Base-by-base conservation (phyloP, 35 echinoderm and acorn worm genomes). In the Patiria miniata region DNA sequence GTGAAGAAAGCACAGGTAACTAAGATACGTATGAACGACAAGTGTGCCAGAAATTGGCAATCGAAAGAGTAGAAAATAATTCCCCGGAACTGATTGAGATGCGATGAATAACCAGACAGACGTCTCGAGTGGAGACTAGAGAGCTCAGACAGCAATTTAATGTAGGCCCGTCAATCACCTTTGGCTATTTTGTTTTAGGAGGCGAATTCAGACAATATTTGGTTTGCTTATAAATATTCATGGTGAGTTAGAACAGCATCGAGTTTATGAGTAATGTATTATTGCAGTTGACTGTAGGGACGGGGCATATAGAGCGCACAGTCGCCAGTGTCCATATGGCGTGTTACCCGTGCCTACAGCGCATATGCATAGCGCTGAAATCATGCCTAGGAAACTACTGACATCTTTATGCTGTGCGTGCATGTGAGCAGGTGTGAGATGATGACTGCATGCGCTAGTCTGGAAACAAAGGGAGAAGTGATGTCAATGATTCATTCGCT, bases 251-350 rank as follows among this genome's bases (percentile, higher is more conserved):
- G 34, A 30, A 73, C 65, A 23, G 65, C 21, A 73, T 34, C 14
- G 65, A 73, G 26, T 73, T 73, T 73, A 73, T 73, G 65, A 73
- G 65, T 73, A 73, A 73, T 30, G 65, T 73, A 30, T 73, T 73
- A 73, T 73, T 73, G 65, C 65, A 73, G 14, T 73, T 73, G 65
- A 73, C 65, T 14, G 21, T 73, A 34, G 2, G 26, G 14, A 30
- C n/a, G 18, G 58, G 18, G 26, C 26, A 73, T 12, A 26, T 9
- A 7, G 65, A 23, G 65, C 34, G 34, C 58, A 21, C 65, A 73
- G 65, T 73, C 65, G 26, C 21, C 26, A 26, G 65, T 23, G 9
- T 10, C 65, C 26, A 47, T 47, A 47, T 47, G 42, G 42, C 12
- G 42, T 47, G 42, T 12, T 12, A 12, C 42, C n/a, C 42, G 12